These are phyloP conservation scores for Phalera bucephala DNA, from an alignment of 2,888 invertebrate genomes.

Conservation along the genomic window DNA sequence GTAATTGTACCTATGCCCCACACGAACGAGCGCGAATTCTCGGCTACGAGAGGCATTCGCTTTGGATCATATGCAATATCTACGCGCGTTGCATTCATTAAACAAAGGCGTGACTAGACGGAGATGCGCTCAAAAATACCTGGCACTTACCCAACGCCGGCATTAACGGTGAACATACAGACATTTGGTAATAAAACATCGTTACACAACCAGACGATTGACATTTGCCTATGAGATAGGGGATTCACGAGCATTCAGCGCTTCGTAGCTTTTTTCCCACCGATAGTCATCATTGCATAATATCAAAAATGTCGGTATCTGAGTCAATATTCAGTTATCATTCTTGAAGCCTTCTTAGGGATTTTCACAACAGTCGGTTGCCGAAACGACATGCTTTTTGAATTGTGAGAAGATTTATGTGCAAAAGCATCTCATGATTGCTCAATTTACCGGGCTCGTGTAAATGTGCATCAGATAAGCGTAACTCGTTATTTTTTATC, in stretches of 20 bases:
- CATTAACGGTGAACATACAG: conserved; percentile 49
- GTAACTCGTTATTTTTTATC: conserved; percentile 12
- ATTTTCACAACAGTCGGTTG: conserved; percentile 34
- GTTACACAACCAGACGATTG: conserved; percentile 69
- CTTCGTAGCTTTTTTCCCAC: conserved; percentile 40
- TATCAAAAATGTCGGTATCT: conserved; percentile 25
- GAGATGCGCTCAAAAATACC: conserved; percentile 51
- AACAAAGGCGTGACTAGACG: conserved; percentile 36
- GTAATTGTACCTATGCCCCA: not conserved
- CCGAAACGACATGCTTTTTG: conserved; percentile 37
- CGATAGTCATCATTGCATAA: conserved; percentile 31
- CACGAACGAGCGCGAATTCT: not conserved
- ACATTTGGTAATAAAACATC: conserved; percentile 67
- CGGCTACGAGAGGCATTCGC: not conserved
- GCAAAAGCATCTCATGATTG: conserved; percentile 43
- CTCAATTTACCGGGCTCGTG: conserved; percentile 28
- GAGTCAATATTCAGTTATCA: conserved; percentile 11
- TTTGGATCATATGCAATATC: not conserved
- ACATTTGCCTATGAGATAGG: conserved; percentile 64
- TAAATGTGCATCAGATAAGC: conserved; percentile 20
- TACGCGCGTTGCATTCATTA: conserved; percentile 15
- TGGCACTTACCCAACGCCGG: conserved; percentile 52
- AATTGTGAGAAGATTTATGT: conserved; percentile 48
- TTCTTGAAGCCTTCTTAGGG: conserved; percentile 24
- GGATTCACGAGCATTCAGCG: conserved; percentile 40